Evolutionary conservation across 2,113 vertebrate genomes (phyloP).

Genomic region (Nipponia nippon): DNA sequence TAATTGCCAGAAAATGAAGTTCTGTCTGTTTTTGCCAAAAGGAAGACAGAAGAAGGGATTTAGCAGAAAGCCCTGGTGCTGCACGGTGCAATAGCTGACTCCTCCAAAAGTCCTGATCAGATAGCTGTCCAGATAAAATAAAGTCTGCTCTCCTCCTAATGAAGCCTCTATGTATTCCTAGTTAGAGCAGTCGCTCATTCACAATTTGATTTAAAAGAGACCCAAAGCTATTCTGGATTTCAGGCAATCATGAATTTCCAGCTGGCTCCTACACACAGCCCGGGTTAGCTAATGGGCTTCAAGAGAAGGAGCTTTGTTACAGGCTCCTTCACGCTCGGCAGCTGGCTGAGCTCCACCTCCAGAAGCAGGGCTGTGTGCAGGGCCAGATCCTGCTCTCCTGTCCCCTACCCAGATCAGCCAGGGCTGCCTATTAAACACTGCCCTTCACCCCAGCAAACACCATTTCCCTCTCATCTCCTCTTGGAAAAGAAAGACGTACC

Average conservation of each 20-base stretch:
- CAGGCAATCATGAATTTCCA: not conserved
- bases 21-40: not conserved
- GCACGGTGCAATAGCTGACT: not conserved
- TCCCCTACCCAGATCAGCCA: too few species aligned
- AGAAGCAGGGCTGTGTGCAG: fast-evolving
- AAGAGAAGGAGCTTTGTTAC: not conserved
- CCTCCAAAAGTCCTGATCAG: not conserved
- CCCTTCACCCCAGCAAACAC: too few species aligned
- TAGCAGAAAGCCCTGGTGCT: not conserved
- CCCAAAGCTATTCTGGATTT: not conserved
- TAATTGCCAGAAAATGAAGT: not conserved
- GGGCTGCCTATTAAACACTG: not conserved
- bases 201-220: not conserved
- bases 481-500: not conserved
- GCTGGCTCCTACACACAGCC: not conserved
- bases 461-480: not conserved
- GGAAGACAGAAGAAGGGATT: not conserved
- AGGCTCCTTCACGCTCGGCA: not conserved
- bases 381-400: not conserved
- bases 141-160: not conserved
- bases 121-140: not conserved
- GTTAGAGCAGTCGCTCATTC: not conserved
- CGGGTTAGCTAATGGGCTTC: not conserved
- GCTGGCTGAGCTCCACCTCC: not conserved
- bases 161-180: not conserved